A percentile compares a stretch with the other conserved stretches of the same genome.
phyloP scores from a whole-genome alignment of 2,888 invertebrate genomes.

The Drosophila paranaensis region DNA sequence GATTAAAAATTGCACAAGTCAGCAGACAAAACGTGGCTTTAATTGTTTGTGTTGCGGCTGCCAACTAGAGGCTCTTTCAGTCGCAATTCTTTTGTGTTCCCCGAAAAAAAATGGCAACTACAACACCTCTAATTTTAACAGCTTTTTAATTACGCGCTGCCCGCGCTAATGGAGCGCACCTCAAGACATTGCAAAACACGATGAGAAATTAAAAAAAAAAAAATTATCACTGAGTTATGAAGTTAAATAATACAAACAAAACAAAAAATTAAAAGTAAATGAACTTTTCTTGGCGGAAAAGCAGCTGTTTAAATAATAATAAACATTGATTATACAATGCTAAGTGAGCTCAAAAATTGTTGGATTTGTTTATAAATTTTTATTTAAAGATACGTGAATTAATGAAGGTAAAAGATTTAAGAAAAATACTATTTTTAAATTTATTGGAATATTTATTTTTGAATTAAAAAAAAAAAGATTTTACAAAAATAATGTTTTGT shows the following conservation, averaged over 20 bases:
- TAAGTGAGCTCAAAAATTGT: neutral
- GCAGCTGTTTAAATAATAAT: constrained; percentile 57
- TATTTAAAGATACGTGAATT: constrained; percentile 19
- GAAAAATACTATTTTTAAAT: neutral
- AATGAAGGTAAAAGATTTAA: neutral
- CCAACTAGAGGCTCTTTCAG: constrained; percentile 32
- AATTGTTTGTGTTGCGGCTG: constrained; percentile 37
- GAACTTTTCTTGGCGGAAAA: constrained; percentile 42
- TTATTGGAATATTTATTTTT: neutral
- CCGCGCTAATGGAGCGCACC: constrained; percentile 57
- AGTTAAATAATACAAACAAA: constrained; percentile 19
- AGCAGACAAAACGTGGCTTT: constrained; percentile 43
- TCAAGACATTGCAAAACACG: constrained; percentile 50
- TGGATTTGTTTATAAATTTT: constrained; percentile 41
- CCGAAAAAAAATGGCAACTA: constrained; percentile 16
- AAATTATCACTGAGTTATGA: constrained; percentile 47
- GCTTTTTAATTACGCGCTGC: constrained; percentile 65
- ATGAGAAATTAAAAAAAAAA: constrained; percentile 42
- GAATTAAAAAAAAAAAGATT: too few species aligned
- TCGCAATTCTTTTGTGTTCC: constrained; percentile 68
- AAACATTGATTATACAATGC: constrained; percentile 45
- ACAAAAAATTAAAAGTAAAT: constrained; percentile 44
- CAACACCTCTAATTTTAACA: constrained; percentile 47
- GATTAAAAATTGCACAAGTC: constrained; percentile 67
- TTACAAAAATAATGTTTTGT: too few species aligned